Base-by-base conservation (phyloP, 2,113 vertebrate species). In the Stomatorhinus ivindoensis region DNA sequence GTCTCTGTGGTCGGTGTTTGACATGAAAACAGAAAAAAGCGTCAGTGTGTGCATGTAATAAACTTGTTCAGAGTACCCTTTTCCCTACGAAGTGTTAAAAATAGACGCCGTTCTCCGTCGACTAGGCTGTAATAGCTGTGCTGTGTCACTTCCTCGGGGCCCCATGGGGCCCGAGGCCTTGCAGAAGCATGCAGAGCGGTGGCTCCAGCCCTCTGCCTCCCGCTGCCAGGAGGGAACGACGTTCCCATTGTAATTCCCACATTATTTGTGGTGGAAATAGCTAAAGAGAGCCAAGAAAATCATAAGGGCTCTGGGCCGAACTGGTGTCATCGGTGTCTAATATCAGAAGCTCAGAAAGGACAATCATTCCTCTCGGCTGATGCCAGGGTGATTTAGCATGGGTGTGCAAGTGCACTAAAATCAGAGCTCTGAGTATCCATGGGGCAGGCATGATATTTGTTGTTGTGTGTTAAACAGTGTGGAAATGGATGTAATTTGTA, bases 261-360 rank as follows among this genome's bases (percentile, higher is more conserved):
- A 93, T 93, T 89, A 92, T 91, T 91, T 90, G 91, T 87, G 90
- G 84, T 85, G 65, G 91, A 90, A 91, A 92, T 51, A 76, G 87
- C 61, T 21, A 46, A 55, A 89, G 84, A 51, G 89, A 88, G 90
- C 90, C 90, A 91, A 89, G 84, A 88, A 65, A 47, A 90, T 91
- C 90, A 65, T 88, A 48, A 53, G 90, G 61, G 55, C 90, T 80
- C 91, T 89, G 88, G 83, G 69, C 89, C 39, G 65, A 88, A 61
- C 90, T 21, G 85, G 61, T 35, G 86, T 91, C 90, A 90, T 88
- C 90, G 88, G 92, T 87, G 89, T 90, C 80, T 69, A 86, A 92
- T 89, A 90, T 91, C 93, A 93, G 90, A 87, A 80, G 39, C 55
- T 84, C n/a, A 89, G 88, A 88, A 90, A 58, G 86, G 8, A 31